Conservation (phyloP, 2,888 invertebrate species). For the Sepiola atlantica region DNA sequence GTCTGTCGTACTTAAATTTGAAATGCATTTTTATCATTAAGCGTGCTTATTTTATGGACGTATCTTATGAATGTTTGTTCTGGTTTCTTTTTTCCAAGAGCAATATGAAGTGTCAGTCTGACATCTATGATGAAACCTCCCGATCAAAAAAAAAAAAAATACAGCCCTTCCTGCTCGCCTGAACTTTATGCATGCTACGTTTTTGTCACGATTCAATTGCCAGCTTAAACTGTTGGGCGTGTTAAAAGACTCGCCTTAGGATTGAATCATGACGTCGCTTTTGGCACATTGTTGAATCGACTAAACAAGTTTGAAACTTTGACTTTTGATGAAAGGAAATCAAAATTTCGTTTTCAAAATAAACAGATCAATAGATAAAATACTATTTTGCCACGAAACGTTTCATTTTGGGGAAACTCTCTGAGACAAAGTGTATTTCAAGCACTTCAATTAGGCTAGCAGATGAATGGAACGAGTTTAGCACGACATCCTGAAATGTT, state of each 20-base stretch:
- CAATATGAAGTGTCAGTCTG: neutral
- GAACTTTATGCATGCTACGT: neutral
- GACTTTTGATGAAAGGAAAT: neutral
- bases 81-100: neutral
- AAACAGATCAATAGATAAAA: neutral
- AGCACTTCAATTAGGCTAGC: too few species aligned
- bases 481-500: too few species aligned
- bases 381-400: neutral
- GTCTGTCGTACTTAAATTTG: too few species aligned
- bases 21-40: too few species aligned
- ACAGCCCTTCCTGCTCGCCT: neutral
- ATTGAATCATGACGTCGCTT: neutral
- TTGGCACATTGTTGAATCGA: neutral
- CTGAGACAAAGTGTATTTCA: neutral
- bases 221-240: neutral
- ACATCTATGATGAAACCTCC: neutral
- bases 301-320: neutral
- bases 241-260: neutral
- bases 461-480: too few species aligned
- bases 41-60: too few species aligned
- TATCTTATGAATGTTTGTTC: too few species aligned
- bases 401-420: neutral
- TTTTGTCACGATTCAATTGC: slow-evolving; percentile 32
- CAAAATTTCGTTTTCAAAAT: neutral
- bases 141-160: neutral